Conservation (phyloP, 1,140 invertebrate genomes). For the Dolichoris vasculosae region DNA sequence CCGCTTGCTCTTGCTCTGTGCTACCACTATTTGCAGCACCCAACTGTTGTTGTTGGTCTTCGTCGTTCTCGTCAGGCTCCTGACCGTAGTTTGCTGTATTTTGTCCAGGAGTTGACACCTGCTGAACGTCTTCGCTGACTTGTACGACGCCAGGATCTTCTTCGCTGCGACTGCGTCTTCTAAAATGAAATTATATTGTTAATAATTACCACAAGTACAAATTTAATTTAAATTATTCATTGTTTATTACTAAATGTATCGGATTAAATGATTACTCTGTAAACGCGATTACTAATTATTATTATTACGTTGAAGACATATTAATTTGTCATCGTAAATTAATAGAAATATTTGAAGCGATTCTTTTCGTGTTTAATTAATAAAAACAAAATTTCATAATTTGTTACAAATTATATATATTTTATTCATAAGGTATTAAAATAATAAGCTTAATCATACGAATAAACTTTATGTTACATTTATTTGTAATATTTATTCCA, state of each 20-base stretch:
- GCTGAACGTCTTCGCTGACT: constrained; percentile 57
- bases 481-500: background rate
- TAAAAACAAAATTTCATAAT: no score
- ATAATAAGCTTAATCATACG: background rate
- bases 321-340: no score
- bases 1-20: constrained; percentile 54
- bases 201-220: no score
- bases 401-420: background rate
- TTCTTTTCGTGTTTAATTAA: no score
- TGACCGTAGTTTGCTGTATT: constrained; percentile 55
- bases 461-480: background rate
- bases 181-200: constrained; percentile 65
- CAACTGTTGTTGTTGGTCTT: constrained; percentile 63
- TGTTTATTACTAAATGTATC: no score
- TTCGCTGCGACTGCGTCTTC: constrained; percentile 75
- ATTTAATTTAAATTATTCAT: no score
- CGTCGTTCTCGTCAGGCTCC: constrained; percentile 68
- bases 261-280: no score
- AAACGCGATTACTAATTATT: no score
- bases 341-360: no score
- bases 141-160: constrained; percentile 66
- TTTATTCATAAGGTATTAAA: background rate
- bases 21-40: constrained; percentile 6
- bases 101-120: constrained; percentile 61
- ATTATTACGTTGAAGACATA: no score